phyloP scores from a whole-genome alignment of 2,113 vertebrate genomes.

The Arvicanthis niloticus region DNA sequence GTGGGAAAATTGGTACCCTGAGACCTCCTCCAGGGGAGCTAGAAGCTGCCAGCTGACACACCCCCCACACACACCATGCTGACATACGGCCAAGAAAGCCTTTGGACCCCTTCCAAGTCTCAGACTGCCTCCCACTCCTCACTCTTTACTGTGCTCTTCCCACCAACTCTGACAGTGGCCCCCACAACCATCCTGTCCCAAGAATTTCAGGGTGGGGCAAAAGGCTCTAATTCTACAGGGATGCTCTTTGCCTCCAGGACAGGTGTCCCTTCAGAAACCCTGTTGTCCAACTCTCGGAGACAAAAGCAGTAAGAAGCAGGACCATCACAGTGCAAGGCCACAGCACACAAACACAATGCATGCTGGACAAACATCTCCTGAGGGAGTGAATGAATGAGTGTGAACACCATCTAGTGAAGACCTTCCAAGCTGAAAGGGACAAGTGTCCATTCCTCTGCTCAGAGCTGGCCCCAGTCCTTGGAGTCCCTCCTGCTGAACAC shows the following conservation, averaged over 20 bases:
- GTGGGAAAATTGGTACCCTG: slow-evolving; percentile 45
- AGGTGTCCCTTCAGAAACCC: neutral
- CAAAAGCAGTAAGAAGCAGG: neutral
- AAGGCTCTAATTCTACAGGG: slow-evolving; percentile 3
- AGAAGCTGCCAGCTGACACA: neutral
- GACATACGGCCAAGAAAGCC: neutral
- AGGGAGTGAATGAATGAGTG: neutral
- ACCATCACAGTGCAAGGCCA: neutral
- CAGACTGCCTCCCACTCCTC: neutral
- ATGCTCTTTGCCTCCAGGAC: neutral
- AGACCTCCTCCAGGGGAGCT: neutral
- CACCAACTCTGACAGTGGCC: neutral
- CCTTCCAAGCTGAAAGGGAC: neutral
- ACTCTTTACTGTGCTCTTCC: neutral
- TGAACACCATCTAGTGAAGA: neutral
- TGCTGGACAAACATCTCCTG: neutral
- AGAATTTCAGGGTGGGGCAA: neutral
- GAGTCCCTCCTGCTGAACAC: neutral
- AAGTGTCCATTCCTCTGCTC: neutral
- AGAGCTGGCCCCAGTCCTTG: neutral
- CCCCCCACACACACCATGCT: neutral
- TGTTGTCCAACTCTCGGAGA: neutral
- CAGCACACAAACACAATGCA: neutral
- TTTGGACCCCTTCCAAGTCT: neutral
- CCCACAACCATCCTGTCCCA: neutral